These are phyloP conservation scores for Drosophila ananassae DNA, from an alignment of 1,140 invertebrate species.

Conservation along the genomic window DNA sequence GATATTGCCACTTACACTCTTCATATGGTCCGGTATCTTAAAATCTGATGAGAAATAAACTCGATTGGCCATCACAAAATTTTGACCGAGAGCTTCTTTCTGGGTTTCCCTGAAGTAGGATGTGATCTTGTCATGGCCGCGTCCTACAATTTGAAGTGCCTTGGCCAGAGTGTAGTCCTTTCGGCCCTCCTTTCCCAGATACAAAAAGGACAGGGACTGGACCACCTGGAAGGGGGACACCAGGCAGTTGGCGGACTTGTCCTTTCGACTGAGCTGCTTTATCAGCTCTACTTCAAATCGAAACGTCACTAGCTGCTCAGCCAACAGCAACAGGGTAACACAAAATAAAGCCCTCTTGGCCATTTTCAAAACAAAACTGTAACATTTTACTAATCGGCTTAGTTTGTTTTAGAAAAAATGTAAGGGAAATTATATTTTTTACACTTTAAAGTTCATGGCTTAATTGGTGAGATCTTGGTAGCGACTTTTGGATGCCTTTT, in stretches of 20 bases:
- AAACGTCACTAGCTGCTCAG: neutral
- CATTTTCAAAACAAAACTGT: slow-evolving; percentile 1
- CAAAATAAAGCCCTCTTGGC: neutral
- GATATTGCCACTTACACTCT: neutral
- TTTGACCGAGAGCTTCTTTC: neutral
- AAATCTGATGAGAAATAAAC: neutral
- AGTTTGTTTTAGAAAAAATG: too few species aligned
- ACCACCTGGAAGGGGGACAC: neutral
- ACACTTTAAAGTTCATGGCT: neutral
- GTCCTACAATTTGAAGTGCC: neutral
- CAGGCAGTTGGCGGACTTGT: neutral
- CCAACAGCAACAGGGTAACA: neutral
- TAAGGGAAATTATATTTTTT: neutral
- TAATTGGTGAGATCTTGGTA: neutral
- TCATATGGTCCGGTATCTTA: neutral
- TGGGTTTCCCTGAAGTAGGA: neutral
- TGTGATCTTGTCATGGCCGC: neutral
- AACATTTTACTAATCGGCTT: neutral
- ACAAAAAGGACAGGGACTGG: slow-evolving; percentile 6
- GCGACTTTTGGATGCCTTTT: neutral
- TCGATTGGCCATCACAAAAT: slow-evolving; percentile 9
- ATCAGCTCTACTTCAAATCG: slow-evolving; percentile 9
- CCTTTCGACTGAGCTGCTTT: neutral
- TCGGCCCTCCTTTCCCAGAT: neutral
- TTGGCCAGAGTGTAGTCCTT: slow-evolving; percentile 19